Evolutionary conservation across 2,888 invertebrate species (phyloP), one percentile per base, ranked within the genome.

Genomic region (Drosophila demipolita): DNA sequence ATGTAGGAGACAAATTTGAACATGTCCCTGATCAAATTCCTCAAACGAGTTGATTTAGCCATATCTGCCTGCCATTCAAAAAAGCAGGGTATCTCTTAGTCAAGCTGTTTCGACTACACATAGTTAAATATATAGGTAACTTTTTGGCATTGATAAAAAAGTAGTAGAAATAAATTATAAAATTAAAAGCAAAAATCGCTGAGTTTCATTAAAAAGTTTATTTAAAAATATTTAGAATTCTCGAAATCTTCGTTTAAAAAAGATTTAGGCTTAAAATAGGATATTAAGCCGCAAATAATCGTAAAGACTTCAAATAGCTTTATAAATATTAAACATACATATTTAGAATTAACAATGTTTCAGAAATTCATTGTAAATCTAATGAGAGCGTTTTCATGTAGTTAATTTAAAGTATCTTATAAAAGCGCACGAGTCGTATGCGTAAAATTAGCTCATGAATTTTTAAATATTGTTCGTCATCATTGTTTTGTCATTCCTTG

Each of bases 371-470:
- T 40, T 26, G 48, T 20, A 12, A 29, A 23, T 20, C 50, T 23
- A 32, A 36, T 15, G 4, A 1, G 33, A 60, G 1, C 35, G 15
- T 23, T 40, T 29, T 29, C 29, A 53, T 23, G 17, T 53, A 36
- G n/a, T 29, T 35, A 11, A 17, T 59, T 48, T 36, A 23, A 50
- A 35, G 29, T 11, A 45, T 36, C 55, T 23, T 45, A 33, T n/a
- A 36, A 29, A 26, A 62, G 58, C 54, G n/a, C 36, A 75, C 63
- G 54, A 59, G 64, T 45, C 78, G 82, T 75, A 73, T 85, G 73
- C 82, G 86, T 69, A 73, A 86, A 60, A 42, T 62, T 58, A 45
- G 59, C 80, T 85, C 73, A 87, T 89, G 75, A 78, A 86, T 87
- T 80, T 80, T 89, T 69, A 82, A 82, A 76, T 85, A 66, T 64